Evolutionary conservation across 2,113 vertebrate genomes (phyloP), one percentile per base, ranked within the genome.

Genomic region (Phylloscopus trochiloides): DNA sequence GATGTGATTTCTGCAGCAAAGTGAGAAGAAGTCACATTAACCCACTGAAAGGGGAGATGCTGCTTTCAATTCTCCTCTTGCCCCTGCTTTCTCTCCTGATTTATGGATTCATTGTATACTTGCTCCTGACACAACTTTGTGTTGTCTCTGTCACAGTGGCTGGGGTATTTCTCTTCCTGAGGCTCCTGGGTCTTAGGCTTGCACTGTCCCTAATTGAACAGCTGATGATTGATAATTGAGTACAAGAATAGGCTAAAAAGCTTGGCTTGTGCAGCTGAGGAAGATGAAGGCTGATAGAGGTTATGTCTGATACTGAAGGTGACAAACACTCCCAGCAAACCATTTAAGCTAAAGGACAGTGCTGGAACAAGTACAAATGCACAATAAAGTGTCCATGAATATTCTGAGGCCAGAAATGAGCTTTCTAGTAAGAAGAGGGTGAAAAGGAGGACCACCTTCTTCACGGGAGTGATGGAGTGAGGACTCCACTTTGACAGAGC

Each of bases 171-270:
- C 55, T 24, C 15, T 3, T 94, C 77, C 80, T 59, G 63, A 91
- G 78, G 47, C 51, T 77, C 20, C 45, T 58, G 45, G 67, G 42
- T 61, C 61, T 86, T 40, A 58, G 63, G 43, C 28, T 61, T 94
- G 50, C 42, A 47, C 57, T 3, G 0, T 55, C 65, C 84, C 80
- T 96, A 90, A 94, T 91, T 93, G 93, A 96, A 83, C 40, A 59
- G 61, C 51, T 90, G 72, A 36, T 94, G 96, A 96, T 94, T 97
- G 90, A 97, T 96, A 95, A 94, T 86, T 87, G 88, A 81, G 36
- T 68, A 29, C 57, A 86, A 94, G 76, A 91, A 71, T 4, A 67
- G 70, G 61, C 91, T 94, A 94, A 95, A 95, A 95, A 92, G 63
- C 94, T 80, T 87, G 84, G 84, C 73, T 92, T 80, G 79, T 77